Evolutionary conservation across 2,888 invertebrate species (phyloP), one percentile per base, ranked within the genome.

Genomic region (Hirtodrosophila trivittata): DNA sequence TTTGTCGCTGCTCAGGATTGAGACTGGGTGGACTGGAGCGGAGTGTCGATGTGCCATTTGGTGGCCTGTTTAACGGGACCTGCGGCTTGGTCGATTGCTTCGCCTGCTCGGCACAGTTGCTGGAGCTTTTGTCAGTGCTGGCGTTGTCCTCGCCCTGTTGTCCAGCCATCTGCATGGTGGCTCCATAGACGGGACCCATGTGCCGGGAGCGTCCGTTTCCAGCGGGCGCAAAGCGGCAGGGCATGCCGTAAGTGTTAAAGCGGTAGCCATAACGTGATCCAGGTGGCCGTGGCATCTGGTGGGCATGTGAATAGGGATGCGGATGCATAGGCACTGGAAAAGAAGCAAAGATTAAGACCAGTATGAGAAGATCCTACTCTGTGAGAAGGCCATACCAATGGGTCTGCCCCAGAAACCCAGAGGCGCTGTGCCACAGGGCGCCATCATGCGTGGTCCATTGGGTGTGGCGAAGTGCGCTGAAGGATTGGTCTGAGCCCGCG

Each of bases 301-400:
- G 51, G 3, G 39, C 25, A 3, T 45, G 50, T 1, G 39, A 14
- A 26, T 64, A 59, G 1, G 54, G 41, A 18, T 49, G 55, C 1
- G 70, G 50, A 37, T 59, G 75, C 58, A 70, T 8, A 2, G 64
- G 56, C 5, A 66, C 62, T 55, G 46, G 9, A 16, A 49, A 10
- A n/a, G 9, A n/a, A 9, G 14, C 4, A 6, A 10, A 8, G 28
- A n/a, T 8, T 28, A 35, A 16, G 4, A 16, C 30, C 8, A 8
- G n/a, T n/a, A 9, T 16, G 14, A 8, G 2, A n/a, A 33, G 14
- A 46, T n/a, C n/a, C n/a, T n/a, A n/a, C n/a, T n/a, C n/a, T n/a
- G n/a, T n/a, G n/a, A n/a, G n/a, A n/a, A n/a, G n/a, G n/a, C 18
- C 55, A 60, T 43, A 81, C 81, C 51, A 9, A 80, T 21, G 18